Percentiles rank a stretch among this genome's conserved stretches.
Evolutionary conservation across 2,113 vertebrate genomes (phyloP).

Genomic region (Morone saxatilis): DNA sequence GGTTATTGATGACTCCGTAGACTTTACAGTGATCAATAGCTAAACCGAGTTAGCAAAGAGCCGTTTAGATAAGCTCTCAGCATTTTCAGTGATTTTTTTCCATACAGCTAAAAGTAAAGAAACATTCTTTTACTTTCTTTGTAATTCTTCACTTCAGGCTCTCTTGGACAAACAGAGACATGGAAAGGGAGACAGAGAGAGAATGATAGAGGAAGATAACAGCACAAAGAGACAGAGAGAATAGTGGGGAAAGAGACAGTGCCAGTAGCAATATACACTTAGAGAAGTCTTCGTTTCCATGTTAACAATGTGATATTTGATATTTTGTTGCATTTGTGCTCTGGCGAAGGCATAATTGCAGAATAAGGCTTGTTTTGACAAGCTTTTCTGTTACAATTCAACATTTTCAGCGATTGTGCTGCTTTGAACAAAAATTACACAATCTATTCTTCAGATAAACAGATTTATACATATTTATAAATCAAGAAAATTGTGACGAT

Average conservation of each 20-base stretch:
- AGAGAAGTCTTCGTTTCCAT: background rate
- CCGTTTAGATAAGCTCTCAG: background rate
- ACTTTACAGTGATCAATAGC: slow-evolving; percentile 26
- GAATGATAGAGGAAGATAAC: background rate
- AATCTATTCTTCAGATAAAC: background rate
- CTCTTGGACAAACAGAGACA: background rate
- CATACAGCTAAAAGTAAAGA: background rate
- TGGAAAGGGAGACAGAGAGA: background rate
- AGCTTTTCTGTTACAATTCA: background rate
- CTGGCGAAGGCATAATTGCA: background rate
- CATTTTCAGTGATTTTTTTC: background rate
- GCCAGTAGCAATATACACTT: background rate
- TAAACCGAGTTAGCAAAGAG: slow-evolving; percentile 4
- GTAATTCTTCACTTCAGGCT: background rate
- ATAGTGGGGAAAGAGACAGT: background rate
- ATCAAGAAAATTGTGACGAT: background rate
- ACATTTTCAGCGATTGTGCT: background rate
- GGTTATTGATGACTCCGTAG: slow-evolving; percentile 15
- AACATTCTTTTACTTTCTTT: background rate
- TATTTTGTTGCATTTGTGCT: background rate
- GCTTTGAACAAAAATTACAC: background rate
- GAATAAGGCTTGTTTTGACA: slow-evolving; percentile 3
- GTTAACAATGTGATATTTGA: background rate
- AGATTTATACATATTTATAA: background rate
- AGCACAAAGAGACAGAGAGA: no score